Conservation (phyloP, 2,113 vertebrate species). For the Heloderma charlesbogerti region DNA sequence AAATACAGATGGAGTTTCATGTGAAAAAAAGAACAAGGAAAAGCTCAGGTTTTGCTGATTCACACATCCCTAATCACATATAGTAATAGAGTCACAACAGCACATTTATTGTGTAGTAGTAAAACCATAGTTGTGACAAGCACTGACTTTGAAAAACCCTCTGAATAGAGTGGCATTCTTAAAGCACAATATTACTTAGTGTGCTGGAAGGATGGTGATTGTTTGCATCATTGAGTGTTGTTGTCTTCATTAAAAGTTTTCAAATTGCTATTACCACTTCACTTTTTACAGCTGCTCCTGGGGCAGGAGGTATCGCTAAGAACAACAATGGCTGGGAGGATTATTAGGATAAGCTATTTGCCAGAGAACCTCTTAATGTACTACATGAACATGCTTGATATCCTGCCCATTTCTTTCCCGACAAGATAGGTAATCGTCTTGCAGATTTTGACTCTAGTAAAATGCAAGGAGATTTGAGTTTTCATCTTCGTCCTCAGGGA, state of each 20-base stretch:
- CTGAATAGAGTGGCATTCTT: not conserved
- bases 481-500: constrained; percentile 45
- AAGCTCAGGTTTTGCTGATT: too few species aligned
- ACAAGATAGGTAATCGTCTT: constrained; percentile 49
- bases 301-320: constrained; percentile 25
- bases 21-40: too few species aligned
- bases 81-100: not conserved
- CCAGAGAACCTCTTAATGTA: constrained; percentile 36
- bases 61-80: too few species aligned
- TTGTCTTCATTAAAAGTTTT: constrained; percentile 15
- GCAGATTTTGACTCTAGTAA: constrained; percentile 33
- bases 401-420: constrained; percentile 47
- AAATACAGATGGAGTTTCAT: too few species aligned
- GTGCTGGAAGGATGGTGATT: too few species aligned
- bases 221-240: not conserved
- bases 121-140: not conserved
- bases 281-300: constrained; percentile 23
- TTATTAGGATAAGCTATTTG: constrained; percentile 33
- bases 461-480: constrained; percentile 30
- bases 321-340: constrained; percentile 42
- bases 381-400: not conserved
- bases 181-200: not conserved
- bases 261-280: constrained; percentile 13
- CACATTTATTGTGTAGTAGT: not conserved
- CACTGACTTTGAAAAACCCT: not conserved